These are phyloP conservation scores for Eubasilissa regina DNA, from an alignment of 1,140 invertebrate genomes.

Conservation along the genomic window DNA sequence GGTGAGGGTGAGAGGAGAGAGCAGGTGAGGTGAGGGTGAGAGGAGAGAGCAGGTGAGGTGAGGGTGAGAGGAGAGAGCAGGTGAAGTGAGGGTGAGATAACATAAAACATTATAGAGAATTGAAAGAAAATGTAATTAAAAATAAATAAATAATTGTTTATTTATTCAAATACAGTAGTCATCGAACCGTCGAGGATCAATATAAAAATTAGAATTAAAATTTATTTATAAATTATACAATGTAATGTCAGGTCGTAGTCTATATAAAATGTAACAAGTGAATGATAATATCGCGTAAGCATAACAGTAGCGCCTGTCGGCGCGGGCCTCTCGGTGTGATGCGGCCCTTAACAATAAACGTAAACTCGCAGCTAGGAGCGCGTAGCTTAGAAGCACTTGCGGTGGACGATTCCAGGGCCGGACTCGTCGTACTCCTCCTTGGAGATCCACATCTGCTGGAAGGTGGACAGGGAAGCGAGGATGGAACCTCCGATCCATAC, in stretches of 20 bases:
- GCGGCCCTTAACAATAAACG: slow-evolving; percentile 82
- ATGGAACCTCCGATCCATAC: slow-evolving; percentile 93
- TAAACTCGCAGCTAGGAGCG: slow-evolving; percentile 86
- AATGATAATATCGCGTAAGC: slow-evolving; percentile 58
- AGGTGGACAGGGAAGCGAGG: slow-evolving; percentile 86
- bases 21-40: not conserved
- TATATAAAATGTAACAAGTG: slow-evolving; percentile 61
- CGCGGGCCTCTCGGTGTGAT: slow-evolving; percentile 92
- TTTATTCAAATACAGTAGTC: slow-evolving; percentile 60
- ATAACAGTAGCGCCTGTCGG: slow-evolving; percentile 81
- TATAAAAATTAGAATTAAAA: slow-evolving; percentile 61
- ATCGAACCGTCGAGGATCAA: slow-evolving; percentile 58
- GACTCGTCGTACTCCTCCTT: slow-evolving; percentile 96
- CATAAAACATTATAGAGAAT: slow-evolving; percentile 43
- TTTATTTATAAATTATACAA: slow-evolving; percentile 61
- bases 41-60: not conserved
- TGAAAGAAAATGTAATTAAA: slow-evolving; percentile 57
- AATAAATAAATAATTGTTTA: slow-evolving; percentile 61
- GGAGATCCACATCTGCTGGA: slow-evolving; percentile 92
- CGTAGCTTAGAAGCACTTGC: slow-evolving; percentile 95
- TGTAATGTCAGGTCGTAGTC: slow-evolving; percentile 59
- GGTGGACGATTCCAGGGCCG: slow-evolving; percentile 92
- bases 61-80: not conserved
- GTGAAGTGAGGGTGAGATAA: not conserved
- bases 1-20: slow-evolving; percentile 3